Evolutionary conservation across 2,888 invertebrate genomes (phyloP).

Genomic region (Euspilapteryx auroguttella): DNA sequence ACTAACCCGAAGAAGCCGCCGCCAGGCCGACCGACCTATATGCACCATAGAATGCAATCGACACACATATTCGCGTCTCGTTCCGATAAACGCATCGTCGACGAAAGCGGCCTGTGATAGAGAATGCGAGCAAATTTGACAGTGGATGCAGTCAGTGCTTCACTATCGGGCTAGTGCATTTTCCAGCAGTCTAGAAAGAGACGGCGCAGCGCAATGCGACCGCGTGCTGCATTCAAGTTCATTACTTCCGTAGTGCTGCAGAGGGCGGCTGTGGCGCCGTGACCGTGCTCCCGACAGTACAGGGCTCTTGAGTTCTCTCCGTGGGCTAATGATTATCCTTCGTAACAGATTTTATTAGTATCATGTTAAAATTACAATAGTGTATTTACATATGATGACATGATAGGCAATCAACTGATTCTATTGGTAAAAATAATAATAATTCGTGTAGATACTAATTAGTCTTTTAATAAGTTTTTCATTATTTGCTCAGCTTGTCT

Average conservation of each 20-base stretch:
- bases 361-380: too few species aligned
- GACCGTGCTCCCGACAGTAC: constrained; percentile 26
- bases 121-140: constrained; percentile 58
- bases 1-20: constrained; percentile 38
- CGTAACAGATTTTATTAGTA: too few species aligned
- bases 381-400: too few species aligned
- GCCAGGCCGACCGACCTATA: constrained; percentile 54
- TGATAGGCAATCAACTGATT: too few species aligned
- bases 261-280: constrained; percentile 28
- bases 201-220: constrained; percentile 33
- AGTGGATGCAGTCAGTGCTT: constrained; percentile 52
- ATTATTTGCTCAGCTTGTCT: too few species aligned
- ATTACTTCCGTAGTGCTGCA: constrained; percentile 54
- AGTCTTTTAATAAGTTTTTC: too few species aligned
- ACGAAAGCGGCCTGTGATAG: constrained; percentile 58
- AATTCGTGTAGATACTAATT: too few species aligned
- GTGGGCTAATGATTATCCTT: too few species aligned
- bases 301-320: too few species aligned
- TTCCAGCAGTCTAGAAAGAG: constrained; percentile 35
- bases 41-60: constrained; percentile 59
- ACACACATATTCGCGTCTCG: constrained; percentile 60
- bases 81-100: constrained; percentile 61
- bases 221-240: constrained; percentile 58
- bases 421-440: too few species aligned
- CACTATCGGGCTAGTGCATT: constrained; percentile 44